phyloP scores from a whole-genome alignment of 30 jellyfish, hydroid and myxozoan species.

The Catostylus mosaicus region DNA sequence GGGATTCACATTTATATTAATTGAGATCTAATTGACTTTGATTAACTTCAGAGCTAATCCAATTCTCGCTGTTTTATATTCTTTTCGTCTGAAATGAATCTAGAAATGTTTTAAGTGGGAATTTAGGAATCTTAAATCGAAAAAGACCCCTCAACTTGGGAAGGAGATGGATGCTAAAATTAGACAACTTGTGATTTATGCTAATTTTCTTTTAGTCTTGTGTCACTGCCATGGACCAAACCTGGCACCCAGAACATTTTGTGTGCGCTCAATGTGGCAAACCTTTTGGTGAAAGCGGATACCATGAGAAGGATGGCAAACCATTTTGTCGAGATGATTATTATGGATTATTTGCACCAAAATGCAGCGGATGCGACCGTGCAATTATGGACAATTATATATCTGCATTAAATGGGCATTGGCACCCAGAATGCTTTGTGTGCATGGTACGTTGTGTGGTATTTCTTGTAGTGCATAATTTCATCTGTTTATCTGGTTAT shows the following conservation, averaged over 20 bases:
- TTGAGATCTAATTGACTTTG: neutral
- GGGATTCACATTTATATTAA: neutral
- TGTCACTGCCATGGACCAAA: conserved; percentile 93
- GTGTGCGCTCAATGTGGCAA: conserved; percentile 90
- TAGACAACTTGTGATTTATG: neutral
- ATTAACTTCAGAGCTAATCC: neutral
- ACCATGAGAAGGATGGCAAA: conserved; percentile 91
- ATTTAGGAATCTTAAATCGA: neutral
- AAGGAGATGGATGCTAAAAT: neutral
- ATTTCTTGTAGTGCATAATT: conserved; percentile 12
- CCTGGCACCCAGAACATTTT: conserved; percentile 98
- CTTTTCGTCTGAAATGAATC: neutral
- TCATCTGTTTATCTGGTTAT: neutral
- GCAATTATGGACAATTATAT: conserved; percentile 92
- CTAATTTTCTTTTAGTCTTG: conserved; percentile 58
- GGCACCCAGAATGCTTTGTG: conserved; percentile 97
- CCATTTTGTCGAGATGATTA: conserved; percentile 93
- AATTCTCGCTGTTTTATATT: too few species aligned
- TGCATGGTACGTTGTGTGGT: conserved; percentile 87
- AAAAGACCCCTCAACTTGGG: too few species aligned
- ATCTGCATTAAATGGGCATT: conserved; percentile 90
- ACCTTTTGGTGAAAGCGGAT: conserved; percentile 90
- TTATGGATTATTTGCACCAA: conserved; percentile 84
- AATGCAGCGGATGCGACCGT: conserved; percentile 90
- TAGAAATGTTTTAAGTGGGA: neutral